These are phyloP conservation scores for Drosophila leonis DNA, from an alignment of 2,888 invertebrate species.

Conservation along the genomic window DNA sequence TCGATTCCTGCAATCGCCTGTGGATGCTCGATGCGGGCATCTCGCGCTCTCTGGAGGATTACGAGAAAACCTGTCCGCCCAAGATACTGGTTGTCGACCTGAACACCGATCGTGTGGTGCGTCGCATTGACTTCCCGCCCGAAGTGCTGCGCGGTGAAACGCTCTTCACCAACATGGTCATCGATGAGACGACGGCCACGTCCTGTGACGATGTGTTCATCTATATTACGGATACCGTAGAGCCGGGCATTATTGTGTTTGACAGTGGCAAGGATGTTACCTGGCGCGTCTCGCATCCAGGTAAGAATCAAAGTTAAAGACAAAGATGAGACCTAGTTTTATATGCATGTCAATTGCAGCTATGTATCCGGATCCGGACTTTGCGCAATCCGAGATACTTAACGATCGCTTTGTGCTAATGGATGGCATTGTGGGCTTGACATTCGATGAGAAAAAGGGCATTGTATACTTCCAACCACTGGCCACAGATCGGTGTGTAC, in stretches of 20 bases:
- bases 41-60: conserved; percentile 88
- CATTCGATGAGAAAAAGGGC: conserved; percentile 87
- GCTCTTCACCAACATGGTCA: conserved; percentile 91
- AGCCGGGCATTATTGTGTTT: conserved; percentile 88
- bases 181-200: conserved; percentile 90
- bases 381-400: conserved; percentile 90
- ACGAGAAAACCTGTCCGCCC: conserved; percentile 90
- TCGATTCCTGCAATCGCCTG: conserved; percentile 92
- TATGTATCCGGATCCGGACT: conserved; percentile 94
- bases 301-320: background rate
- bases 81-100: conserved; percentile 93
- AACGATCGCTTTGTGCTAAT: conserved; percentile 89
- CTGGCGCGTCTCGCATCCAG: conserved; percentile 92
- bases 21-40: conserved; percentile 92
- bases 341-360: conserved; percentile 80
- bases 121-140: conserved; percentile 90
- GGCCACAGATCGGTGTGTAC: conserved; percentile 88
- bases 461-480: conserved; percentile 89
- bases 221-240: conserved; percentile 93
- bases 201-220: conserved; percentile 92
- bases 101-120: conserved; percentile 87
- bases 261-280: conserved; percentile 91
- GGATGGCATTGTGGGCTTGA: conserved; percentile 90
- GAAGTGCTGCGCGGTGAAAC: conserved; percentile 91
- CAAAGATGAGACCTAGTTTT: background rate